Evolutionary conservation across 2,113 vertebrate genomes (phyloP).

Genomic region (Equus przewalskii): DNA sequence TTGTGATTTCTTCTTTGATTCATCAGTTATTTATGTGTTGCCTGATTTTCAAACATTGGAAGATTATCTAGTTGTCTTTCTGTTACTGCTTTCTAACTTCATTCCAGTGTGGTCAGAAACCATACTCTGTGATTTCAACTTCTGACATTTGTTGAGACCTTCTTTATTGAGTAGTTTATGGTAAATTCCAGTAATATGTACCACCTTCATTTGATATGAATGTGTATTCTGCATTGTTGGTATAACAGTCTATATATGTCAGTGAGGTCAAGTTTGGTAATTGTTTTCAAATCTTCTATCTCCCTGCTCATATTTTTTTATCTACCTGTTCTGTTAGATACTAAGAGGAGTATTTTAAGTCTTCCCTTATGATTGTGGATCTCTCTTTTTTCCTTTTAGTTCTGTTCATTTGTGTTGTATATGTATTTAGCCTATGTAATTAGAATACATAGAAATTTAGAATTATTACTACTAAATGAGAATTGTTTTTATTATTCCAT

Average conservation of each 20-base stretch:
- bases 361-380: background rate
- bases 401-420: background rate
- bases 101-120: background rate
- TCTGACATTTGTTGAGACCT: background rate
- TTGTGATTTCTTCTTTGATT: background rate
- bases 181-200: background rate
- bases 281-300: background rate
- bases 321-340: background rate
- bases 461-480: background rate
- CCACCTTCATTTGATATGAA: background rate
- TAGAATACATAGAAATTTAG: conserved; percentile 17
- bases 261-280: background rate
- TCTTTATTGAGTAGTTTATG: background rate
- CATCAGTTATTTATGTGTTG: background rate
- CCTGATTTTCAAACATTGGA: background rate
- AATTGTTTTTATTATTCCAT: background rate
- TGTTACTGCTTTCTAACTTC: background rate
- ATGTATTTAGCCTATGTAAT: background rate
- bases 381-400: background rate
- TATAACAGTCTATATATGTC: background rate
- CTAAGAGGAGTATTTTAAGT: background rate
- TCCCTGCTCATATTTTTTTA: background rate
- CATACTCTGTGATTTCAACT: background rate
- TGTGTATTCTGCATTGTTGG: background rate
- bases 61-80: background rate